Base-by-base conservation (phyloP, 2,797 vertebrate genomes). In the Epinephelus coioides region DNA sequence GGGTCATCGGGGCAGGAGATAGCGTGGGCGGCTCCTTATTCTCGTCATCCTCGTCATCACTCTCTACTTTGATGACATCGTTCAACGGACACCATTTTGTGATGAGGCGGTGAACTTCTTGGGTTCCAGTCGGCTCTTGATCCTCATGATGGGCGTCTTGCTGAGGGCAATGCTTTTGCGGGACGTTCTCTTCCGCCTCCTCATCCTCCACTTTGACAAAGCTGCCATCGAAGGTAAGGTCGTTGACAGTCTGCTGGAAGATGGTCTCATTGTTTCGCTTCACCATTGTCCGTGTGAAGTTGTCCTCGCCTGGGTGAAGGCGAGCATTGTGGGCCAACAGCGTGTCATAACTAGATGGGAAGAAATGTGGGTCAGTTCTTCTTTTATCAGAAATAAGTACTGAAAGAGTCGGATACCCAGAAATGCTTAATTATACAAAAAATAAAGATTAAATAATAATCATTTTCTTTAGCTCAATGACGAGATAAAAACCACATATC, bases 81-180 rank as follows among this genome's bases (percentile, higher is more conserved):
- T 85, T n/a, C 85, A 4, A 95, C 92, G 0, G 73, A 67, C 67
- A 93, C 90, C 50, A 43, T 43, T 43, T 89, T 97, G 73, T 96
- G 96, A n/a, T n/a, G 95, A 86, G 2, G 75, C 11, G 6, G 95
- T 87, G 5, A 99, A 98, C 86, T 97, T 96, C 86, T 99, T 99
- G 68, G 95, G 94, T 51, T 99, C 97, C 0, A 86, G 79, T 47
- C 96, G 94, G 86, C 93, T 96, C 91, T 95, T 97, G 95, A 97
- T 96, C 94, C 97, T 98, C 98, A 99, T 99, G 78, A 99, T 99
- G 60, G 98, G 98, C 3, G 98, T 99, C 94, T 99, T 98, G 93
- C 98, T 99, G 88, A 99, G 96, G 11, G 97, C 96, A 85, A 99
- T 99, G 74, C 90, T 46, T 90, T 88, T 66, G 92, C 92, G 60